Evolutionary conservation across 2,113 vertebrate species (phyloP).

Genomic region (Nannobrachium achirus): DNA sequence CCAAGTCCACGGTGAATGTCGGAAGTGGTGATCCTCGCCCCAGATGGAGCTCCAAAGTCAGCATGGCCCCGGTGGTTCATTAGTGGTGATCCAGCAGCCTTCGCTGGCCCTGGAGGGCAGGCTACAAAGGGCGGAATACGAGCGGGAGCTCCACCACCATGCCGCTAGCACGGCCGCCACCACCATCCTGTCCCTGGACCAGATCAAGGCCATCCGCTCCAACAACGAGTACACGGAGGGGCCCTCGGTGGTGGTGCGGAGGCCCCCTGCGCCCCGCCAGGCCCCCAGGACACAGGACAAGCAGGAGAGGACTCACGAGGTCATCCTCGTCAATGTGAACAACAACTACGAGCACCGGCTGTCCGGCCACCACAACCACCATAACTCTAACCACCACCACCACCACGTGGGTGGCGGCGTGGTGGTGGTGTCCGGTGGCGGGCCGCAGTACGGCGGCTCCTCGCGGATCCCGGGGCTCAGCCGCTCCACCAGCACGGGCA

Average conservation of each 20-base stretch:
- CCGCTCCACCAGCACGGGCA: conserved; percentile 93
- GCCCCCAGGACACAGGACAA: conserved; percentile 87
- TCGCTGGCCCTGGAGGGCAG: conserved; percentile 85
- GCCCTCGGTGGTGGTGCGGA: conserved; percentile 84
- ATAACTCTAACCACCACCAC: conserved; percentile 40
- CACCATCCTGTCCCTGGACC: conserved; percentile 93
- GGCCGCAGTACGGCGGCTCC: conserved; percentile 56
- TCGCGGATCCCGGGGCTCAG: conserved; percentile 85
- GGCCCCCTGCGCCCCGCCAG: conserved; percentile 80
- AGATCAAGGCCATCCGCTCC: conserved; percentile 95
- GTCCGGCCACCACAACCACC: conserved; percentile 44
- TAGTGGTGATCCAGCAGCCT: conserved; percentile 91
- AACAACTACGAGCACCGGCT: conserved; percentile 88
- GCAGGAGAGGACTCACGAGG: conserved; percentile 94
- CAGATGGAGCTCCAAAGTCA: conserved; percentile 97
- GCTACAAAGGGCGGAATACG: conserved; percentile 85
- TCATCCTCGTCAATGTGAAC: conserved; percentile 93
- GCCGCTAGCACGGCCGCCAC: conserved; percentile 34
- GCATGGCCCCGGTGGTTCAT: conserved; percentile 87
- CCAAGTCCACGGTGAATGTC: conserved; percentile 90
- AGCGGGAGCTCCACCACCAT: conserved; percentile 82
- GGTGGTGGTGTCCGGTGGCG: conserved; percentile 59
- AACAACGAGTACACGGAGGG: conserved; percentile 97
- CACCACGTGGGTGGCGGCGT: conserved; percentile 50
- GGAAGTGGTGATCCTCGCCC: conserved; percentile 85